phyloP scores from a whole-genome alignment of 2,113 vertebrate genomes.

The Sinocyclocheilus grahami region DNA sequence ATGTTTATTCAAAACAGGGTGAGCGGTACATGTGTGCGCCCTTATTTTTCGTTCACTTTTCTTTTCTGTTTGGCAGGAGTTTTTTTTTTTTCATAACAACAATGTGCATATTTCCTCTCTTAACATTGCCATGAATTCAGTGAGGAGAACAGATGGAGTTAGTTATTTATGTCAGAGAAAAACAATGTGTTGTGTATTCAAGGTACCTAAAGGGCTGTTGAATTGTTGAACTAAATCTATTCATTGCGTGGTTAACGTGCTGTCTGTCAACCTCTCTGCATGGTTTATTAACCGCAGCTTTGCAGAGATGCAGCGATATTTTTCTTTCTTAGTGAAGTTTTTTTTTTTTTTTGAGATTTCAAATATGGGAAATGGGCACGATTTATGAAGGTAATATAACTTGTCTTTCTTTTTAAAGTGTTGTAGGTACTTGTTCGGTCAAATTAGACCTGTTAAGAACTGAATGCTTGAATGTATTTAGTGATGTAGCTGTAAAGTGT shows the following conservation, averaged over 20 bases:
- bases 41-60: not conserved
- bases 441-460: not conserved
- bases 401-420: not conserved
- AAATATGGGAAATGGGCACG: not conserved
- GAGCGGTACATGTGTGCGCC: not conserved
- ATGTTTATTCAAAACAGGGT: constrained; percentile 22
- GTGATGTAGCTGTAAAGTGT: not conserved
- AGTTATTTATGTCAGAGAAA: not conserved
- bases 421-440: not conserved
- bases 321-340: not conserved
- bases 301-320: constrained; percentile 1
- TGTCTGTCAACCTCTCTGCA: not conserved
- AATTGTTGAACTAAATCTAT: not conserved
- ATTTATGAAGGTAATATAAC: not conserved
- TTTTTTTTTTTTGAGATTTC: not conserved
- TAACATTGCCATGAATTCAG: not conserved
- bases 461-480: not conserved
- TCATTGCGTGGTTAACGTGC: not conserved
- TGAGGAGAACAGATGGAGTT: constrained; percentile 3
- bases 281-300: not conserved
- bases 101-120: not conserved
- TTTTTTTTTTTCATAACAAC: not conserved
- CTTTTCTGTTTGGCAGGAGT: not conserved
- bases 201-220: constrained; percentile 5
- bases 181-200: constrained; percentile 4